A percentile compares a stretch with the other conserved stretches of the same genome.
Evolutionary conservation across 2,888 invertebrate genomes (phyloP).

Genomic region (Amblyjoppa proteus): DNA sequence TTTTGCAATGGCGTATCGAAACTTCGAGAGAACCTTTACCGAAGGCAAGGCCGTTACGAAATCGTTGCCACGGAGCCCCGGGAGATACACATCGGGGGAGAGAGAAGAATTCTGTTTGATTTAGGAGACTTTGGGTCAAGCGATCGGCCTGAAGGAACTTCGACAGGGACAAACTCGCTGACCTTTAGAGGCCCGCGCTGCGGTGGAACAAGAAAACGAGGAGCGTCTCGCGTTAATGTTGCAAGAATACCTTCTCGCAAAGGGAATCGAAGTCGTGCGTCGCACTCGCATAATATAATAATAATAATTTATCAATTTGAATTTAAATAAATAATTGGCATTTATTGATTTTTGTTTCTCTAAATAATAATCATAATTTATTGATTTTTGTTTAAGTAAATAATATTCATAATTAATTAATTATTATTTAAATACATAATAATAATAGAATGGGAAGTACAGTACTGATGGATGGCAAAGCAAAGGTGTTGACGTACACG

Average conservation of each 20-base stretch:
- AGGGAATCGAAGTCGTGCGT: not conserved
- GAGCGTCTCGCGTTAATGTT: not conserved
- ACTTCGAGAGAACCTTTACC: not conserved
- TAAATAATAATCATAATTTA: no score
- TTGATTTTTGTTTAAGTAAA: not conserved
- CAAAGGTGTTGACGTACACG: not conserved
- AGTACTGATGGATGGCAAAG: not conserved
- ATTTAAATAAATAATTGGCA: no score
- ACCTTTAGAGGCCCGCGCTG: conserved; percentile 12
- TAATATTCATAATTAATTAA: not conserved
- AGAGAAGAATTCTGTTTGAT: not conserved
- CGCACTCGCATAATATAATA: not conserved
- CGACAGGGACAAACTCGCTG: not conserved
- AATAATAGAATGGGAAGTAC: not conserved
- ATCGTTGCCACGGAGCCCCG: not conserved
- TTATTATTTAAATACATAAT: not conserved
- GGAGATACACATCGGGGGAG: not conserved
- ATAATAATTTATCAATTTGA: not conserved
- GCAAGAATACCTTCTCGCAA: not conserved
- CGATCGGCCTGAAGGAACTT: not conserved
- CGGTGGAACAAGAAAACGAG: conserved; percentile 7
- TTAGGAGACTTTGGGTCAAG: conserved; percentile 11
- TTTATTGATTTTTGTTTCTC: no score
- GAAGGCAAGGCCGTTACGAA: conserved; percentile 12
- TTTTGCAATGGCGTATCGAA: not conserved